Evolutionary conservation across 2,797 vertebrate species (phyloP).

Genomic region (Dicrostonyx torquatus): DNA sequence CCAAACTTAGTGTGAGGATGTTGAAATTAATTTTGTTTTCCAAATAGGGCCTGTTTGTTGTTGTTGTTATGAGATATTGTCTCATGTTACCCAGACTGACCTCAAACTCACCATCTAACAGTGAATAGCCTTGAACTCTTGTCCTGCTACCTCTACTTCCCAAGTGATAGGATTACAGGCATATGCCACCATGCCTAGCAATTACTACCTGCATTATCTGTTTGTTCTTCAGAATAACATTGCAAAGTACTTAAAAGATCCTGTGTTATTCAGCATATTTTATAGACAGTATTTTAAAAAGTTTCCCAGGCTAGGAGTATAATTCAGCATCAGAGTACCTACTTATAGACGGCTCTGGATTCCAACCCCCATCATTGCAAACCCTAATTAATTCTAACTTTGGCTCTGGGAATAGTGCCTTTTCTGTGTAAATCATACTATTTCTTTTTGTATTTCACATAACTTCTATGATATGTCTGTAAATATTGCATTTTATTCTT

Average conservation of each 20-base stretch:
- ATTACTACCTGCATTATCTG: conserved; percentile 37
- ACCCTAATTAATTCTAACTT: not conserved
- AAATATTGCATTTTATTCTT: conserved; percentile 63
- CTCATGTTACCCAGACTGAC: not conserved
- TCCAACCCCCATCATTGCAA: not conserved
- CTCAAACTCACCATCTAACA: not conserved
- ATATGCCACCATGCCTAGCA: not conserved
- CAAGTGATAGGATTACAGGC: not conserved
- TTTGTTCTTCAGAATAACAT: conserved; percentile 44
- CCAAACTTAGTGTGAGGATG: conserved; percentile 26
- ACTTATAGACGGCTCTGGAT: not conserved
- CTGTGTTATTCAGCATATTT: conserved; percentile 51
- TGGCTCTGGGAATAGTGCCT: conserved; percentile 13
- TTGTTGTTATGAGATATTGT: not conserved
- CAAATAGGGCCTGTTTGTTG: not conserved
- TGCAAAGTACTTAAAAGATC: not conserved
- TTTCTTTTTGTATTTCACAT: conserved; percentile 11
- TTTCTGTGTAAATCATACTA: conserved; percentile 48
- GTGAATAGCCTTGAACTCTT: not conserved
- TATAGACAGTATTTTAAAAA: conserved; percentile 12
- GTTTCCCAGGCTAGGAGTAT: not conserved
- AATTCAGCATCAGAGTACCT: not conserved
- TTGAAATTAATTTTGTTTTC: conserved; percentile 57
- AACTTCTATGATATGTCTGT: conserved; percentile 46
- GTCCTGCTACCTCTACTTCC: not conserved